These are phyloP conservation scores for Portunus trituberculatus DNA, from an alignment of 1,140 invertebrate genomes.

Conservation along the genomic window DNA sequence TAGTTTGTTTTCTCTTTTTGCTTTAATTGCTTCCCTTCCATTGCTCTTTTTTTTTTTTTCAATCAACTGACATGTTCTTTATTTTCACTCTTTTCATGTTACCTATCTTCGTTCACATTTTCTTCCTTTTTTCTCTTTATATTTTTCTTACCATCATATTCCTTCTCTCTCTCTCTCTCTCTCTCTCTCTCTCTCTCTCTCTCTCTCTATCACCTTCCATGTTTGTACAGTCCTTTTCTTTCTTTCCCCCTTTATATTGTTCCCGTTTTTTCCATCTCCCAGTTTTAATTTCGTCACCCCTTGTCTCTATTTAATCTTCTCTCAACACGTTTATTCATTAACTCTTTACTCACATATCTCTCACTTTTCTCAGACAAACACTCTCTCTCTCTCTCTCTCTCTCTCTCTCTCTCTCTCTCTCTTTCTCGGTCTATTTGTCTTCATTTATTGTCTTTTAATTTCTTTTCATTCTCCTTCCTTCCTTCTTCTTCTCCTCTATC, in stretches of 20 bases:
- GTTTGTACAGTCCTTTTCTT: neutral
- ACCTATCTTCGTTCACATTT: neutral
- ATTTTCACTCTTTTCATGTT: neutral
- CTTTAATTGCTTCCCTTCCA: neutral
- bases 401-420: neutral
- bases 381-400: no score
- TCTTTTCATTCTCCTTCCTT: neutral
- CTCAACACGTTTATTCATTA: no score
- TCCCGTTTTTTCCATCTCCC: neutral
- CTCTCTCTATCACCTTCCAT: neutral
- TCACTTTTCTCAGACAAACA: neutral
- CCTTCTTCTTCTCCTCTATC: neutral
- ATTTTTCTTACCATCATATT: neutral
- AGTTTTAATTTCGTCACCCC: neutral
- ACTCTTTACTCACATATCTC: neutral
- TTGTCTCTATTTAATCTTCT: neutral
- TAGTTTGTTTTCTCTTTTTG: neutral
- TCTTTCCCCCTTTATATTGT: neutral
- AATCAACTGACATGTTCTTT: neutral
- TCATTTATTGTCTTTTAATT: neutral
- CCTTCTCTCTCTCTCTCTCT: neutral
- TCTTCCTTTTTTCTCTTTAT: neutral
- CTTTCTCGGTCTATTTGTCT: neutral
- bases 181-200: slow-evolving; percentile 10
- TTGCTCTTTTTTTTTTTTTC: neutral